Evolutionary conservation across 2,113 vertebrate species (phyloP), one percentile per base, ranked within the genome.

Genomic region (Corythornis madagascariensis): DNA sequence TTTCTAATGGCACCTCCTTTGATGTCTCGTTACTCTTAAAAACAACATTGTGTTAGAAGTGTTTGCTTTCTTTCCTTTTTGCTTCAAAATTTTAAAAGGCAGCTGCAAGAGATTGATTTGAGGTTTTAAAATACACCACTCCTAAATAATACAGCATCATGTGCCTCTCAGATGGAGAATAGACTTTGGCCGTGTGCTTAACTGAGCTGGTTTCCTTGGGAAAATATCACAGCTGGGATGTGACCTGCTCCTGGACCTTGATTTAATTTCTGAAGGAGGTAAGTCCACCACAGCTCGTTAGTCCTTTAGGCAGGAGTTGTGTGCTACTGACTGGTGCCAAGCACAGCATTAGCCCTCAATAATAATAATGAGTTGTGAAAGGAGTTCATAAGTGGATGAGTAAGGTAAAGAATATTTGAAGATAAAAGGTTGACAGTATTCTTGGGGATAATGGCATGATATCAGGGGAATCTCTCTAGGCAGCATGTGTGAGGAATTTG

Each of bases 221-320:
- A 96, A 93, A 92, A 90, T 43, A 79, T 80, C 92, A 87, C 77
- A 94, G 78, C 86, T 91, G 84, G 81, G 89, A 87, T 76, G 71
- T 90, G 74, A 85, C 70, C 81, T 87, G 84, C 89, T 93, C 83
- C 94, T 56, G 66, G 84, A 28, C 63, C 82, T 81, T 56, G 63
- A 89, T 92, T 93, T 92, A 59, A 24, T 56, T 94, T 66, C 89
- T 64, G 74, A 70, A 89, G 33, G 84, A 47, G 21, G n/a, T 70
- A 86, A 87, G 78, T 20, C 77, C 92, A 81, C 90, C 90, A 50
- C 29, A 73, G 74, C 71, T 84, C 63, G 59, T 76, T 70, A 92
- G 86, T 75, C 84, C 67, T 79, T 73, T 55, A 88, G 77, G 83
- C 86, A 83, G 89, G 91, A 94, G 76, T 93, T 85, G 29, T 1